phyloP scores from a whole-genome alignment of 2,888 invertebrate species.

The Amorpha juglandis region DNA sequence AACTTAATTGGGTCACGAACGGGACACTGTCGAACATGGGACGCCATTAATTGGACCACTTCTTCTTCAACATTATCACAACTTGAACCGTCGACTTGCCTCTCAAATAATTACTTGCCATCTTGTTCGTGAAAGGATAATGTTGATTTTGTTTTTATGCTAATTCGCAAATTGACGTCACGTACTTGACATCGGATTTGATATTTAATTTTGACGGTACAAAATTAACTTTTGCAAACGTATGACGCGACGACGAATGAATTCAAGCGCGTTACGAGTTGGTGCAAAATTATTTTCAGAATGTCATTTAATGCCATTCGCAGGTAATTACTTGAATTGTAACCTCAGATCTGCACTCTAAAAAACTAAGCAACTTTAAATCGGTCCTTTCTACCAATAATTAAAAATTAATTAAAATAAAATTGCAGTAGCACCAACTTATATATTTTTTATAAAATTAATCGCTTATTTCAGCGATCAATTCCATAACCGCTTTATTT shows the following conservation, averaged over 20 bases:
- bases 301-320: no score
- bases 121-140: slow-evolving; percentile 54
- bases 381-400: no score
- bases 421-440: no score
- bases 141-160: slow-evolving; percentile 59
- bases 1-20: slow-evolving; percentile 78
- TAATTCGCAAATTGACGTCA: slow-evolving; percentile 43
- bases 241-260: not conserved
- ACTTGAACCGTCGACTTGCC: slow-evolving; percentile 52
- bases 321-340: no score
- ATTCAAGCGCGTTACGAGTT: not conserved
- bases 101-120: slow-evolving; percentile 69
- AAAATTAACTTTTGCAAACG: slow-evolving; percentile 8
- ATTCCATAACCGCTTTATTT: not conserved
- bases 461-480: no score
- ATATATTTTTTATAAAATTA: no score
- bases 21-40: slow-evolving; percentile 69
- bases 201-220: not conserved
- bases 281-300: not conserved
- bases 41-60: slow-evolving; percentile 73
- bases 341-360: no score
- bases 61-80: slow-evolving; percentile 65
- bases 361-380: no score
- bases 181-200: slow-evolving; percentile 35
- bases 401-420: no score